Percentiles rank a stretch among this genome's conserved stretches.
These are phyloP conservation scores for Drosophila neutralis DNA, from an alignment of 2,888 invertebrate genomes.

Conservation along the genomic window DNA sequence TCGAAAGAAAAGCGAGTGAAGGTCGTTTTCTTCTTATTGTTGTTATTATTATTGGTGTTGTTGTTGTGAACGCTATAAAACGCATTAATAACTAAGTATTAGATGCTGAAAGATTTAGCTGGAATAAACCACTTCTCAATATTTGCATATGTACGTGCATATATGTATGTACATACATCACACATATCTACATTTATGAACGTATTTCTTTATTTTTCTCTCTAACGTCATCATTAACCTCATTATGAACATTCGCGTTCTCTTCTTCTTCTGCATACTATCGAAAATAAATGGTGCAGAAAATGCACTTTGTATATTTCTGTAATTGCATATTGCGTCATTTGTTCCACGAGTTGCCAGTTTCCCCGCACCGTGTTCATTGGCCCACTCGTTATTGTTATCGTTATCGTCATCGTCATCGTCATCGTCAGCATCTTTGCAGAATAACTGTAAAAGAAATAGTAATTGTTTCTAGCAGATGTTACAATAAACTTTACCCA, in stretches of 20 bases:
- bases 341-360: background rate
- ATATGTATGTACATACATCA: background rate
- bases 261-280: conserved; percentile 25
- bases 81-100: conserved; percentile 55
- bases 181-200: background rate
- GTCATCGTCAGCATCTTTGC: conserved; percentile 14
- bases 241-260: conserved; percentile 17
- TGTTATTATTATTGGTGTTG: conserved; percentile 15
- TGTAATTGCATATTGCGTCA: conserved; percentile 51
- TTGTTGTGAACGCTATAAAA: conserved; percentile 37
- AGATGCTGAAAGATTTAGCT: conserved; percentile 48
- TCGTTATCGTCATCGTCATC: background rate
- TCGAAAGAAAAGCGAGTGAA: conserved; percentile 63
- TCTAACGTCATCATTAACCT: conserved; percentile 30
- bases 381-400: background rate
- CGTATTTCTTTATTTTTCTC: background rate
- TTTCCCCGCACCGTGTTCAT: background rate
- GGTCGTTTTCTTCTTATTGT: conserved; percentile 46
- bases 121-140: conserved; percentile 15
- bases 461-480: conserved; percentile 10
- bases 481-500: conserved; percentile 36
- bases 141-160: background rate
- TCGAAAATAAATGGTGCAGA: conserved; percentile 58
- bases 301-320: conserved; percentile 47
- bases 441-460: conserved; percentile 10